Evolutionary conservation across 2,113 vertebrate species (phyloP).

Genomic region (Oxyruncus cristatus): DNA sequence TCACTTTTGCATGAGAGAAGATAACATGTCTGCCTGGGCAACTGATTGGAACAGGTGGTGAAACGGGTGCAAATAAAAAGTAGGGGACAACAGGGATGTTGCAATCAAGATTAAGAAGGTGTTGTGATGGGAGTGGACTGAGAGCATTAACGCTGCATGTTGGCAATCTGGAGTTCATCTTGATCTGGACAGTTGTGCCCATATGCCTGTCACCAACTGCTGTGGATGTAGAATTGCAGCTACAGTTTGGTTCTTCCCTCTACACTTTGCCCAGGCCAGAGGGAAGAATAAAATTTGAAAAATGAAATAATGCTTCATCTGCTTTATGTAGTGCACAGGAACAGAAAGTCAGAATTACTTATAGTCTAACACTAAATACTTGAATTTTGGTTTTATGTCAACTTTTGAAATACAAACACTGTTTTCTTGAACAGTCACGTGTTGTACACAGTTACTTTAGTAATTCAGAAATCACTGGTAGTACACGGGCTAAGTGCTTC

Average conservation of each 20-base stretch:
- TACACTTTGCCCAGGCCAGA: background rate
- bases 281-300: background rate
- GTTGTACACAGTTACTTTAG: background rate
- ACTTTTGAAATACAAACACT: background rate
- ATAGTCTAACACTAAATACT: background rate
- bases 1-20: background rate
- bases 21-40: background rate
- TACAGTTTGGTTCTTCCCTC: background rate
- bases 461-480: background rate
- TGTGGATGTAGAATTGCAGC: background rate
- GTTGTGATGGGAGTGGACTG: background rate
- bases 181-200: background rate
- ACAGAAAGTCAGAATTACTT: background rate
- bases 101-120: background rate
- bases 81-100: background rate
- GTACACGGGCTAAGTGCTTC: background rate
- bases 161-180: background rate
- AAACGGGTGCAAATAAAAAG: background rate
- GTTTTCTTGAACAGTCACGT: background rate
- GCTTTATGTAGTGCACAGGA: background rate
- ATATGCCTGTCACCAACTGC: background rate
- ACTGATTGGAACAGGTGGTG: background rate
- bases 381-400: background rate
- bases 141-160: background rate
- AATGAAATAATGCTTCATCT: background rate